Conservation (phyloP, 37 sponge, comb jelly and placozoan genomes). For the Chondrilla cf. caribensis region DNA sequence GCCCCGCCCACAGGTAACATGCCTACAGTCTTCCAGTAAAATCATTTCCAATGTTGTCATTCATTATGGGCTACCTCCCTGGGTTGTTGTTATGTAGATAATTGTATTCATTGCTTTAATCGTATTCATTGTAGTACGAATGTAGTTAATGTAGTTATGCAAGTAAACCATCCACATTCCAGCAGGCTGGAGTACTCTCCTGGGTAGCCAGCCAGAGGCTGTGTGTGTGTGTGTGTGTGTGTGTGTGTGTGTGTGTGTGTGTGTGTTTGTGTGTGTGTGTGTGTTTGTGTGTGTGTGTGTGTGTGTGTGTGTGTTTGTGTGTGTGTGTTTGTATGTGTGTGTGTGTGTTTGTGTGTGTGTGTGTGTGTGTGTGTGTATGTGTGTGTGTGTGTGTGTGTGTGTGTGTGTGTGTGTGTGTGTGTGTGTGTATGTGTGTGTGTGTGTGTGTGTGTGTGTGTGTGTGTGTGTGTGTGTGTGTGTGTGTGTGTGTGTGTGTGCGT, state of each 20-base stretch:
- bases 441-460: slow-evolving; percentile 12
- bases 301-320: slow-evolving; percentile 33
- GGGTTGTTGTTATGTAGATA: too few relatives aligned
- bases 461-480: slow-evolving; percentile 25
- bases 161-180: too few relatives aligned
- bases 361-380: slow-evolving; percentile 15
- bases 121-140: too few relatives aligned
- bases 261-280: slow-evolving; percentile 35
- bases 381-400: slow-evolving; percentile 20
- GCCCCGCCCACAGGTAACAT: too few relatives aligned
- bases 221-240: slow-evolving; percentile 4
- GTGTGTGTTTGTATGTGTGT: slow-evolving; percentile 20
- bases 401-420: slow-evolving; percentile 3
- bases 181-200: too few relatives aligned
- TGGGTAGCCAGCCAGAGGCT: too few relatives aligned
- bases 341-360: slow-evolving; percentile 35
- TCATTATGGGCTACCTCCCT: too few relatives aligned
- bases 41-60: too few relatives aligned
- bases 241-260: slow-evolving; percentile 32
- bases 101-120: too few relatives aligned
- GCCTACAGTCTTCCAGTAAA: too few relatives aligned
- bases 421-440: slow-evolving; percentile 13
- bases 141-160: too few relatives aligned
- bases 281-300: slow-evolving; percentile 31
- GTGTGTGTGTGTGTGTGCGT: slow-evolving; percentile 30